Percentiles rank a stretch among this genome's conserved stretches.
Conservation (phyloP, 2,888 invertebrate species). For the Rotaria magnacalcarata region DNA sequence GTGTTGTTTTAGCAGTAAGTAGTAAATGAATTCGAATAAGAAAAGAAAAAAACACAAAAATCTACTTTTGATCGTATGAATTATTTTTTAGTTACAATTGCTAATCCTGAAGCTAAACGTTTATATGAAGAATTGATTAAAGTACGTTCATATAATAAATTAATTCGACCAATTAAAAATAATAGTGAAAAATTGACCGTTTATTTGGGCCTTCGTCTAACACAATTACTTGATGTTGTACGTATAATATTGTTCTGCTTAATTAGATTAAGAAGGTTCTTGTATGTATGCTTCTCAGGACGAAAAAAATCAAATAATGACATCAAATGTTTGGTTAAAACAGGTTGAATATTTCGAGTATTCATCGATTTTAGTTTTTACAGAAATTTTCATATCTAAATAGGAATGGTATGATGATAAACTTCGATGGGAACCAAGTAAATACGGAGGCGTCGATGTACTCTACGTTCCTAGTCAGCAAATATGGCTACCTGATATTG, state of each 20-base stretch:
- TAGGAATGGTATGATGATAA: conserved; percentile 79
- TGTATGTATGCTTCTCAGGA: conserved; percentile 20
- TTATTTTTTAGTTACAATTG: neutral
- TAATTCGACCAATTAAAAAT: conserved; percentile 45
- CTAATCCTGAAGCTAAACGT: conserved; percentile 42
- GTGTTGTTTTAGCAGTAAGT: neutral
- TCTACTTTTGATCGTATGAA: neutral
- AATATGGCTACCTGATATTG: conserved; percentile 69
- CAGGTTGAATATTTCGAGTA: neutral
- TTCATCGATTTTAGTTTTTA: too few species aligned
- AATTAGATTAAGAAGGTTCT: too few species aligned
- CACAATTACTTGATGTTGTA: conserved; percentile 44
- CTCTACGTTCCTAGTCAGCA: conserved; percentile 91
- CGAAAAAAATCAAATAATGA: conserved; percentile 81
- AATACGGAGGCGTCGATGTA: conserved; percentile 87
- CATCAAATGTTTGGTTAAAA: conserved; percentile 87
- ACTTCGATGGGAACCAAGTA: conserved; percentile 87
- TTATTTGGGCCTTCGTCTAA: conserved; percentile 39
- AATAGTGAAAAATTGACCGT: conserved; percentile 39
- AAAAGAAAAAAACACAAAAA: neutral
- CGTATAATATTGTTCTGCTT: neutral
- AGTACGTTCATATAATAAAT: conserved; percentile 40
- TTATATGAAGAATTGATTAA: conserved; percentile 44
- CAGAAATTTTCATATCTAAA: conserved; percentile 60
- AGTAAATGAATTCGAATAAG: neutral